Base-by-base conservation (phyloP, 2,888 invertebrate genomes). In the Uloborus plumipes region DNA sequence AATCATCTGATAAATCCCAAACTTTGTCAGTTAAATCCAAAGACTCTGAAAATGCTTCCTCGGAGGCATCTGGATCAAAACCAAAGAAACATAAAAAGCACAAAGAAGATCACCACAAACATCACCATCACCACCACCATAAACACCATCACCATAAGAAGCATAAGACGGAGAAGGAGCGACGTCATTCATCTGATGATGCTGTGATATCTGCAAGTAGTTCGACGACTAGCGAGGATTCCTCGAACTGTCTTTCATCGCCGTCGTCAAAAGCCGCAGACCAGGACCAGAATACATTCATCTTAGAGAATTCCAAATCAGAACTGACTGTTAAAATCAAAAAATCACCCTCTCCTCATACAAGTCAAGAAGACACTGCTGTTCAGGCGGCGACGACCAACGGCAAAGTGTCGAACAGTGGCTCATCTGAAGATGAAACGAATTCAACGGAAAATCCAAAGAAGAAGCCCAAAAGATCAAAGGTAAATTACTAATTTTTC, bases 91-190 rank as follows among this genome's bases (percentile, higher is more conserved):
- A 85, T 15, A 87, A 87, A 75, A 76, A 85, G 76, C 84, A 85
- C 81, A 75, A 84, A 71, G 72, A 85, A 31, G 72, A 88, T 87
- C 62, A 86, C 16, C 91, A 90, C 84, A 94, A 94, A 87, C 93
- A 93, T 88, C 94, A 93, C 88, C 92, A 94, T 89, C 92, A 93
- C 87, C 90, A 88, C 76, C 87, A 88, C 84, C 91, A 92, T 62
- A 92, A 91, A 86, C 90, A 91, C 59, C 88, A 89, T 88, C 86
- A 88, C 88, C 50, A 90, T 74, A 87, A 86, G 72, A 86, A 82
- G 73, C 87, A 85, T 67, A 86, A 82, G 66, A 76, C 67, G 9
- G 79, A 74, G 18, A 85, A 79, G 50, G 81, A 61, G 13, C 75
- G 70, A 39, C 49, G 53, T 16, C 66, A 67, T 61, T 61, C 78